These are phyloP conservation scores for Cryptocheilus praepositus DNA, from an alignment of 2,888 invertebrate genomes.

Conservation along the genomic window DNA sequence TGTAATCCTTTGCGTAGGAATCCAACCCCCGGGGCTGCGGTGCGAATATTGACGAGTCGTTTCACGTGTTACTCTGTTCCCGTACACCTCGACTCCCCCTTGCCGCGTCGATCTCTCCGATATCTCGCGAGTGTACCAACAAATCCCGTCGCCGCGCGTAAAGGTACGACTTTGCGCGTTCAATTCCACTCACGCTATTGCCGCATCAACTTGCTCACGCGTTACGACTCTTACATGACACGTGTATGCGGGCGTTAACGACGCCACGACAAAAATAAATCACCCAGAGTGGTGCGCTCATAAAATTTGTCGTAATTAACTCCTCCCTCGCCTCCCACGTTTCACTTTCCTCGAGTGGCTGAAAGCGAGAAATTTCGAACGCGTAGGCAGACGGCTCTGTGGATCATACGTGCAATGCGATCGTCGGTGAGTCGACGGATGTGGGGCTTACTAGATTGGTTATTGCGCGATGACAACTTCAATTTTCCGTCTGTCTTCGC, in stretches of 20 bases:
- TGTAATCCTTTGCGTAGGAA: constrained; percentile 50
- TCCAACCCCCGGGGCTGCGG: constrained; percentile 28
- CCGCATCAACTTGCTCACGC: no score
- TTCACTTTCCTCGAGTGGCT: not conserved
- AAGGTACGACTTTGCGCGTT: not conserved
- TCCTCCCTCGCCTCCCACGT: not conserved
- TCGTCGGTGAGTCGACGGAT: not conserved
- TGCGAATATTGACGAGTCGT: constrained; percentile 24
- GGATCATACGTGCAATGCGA: not conserved
- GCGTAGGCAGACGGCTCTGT: not conserved
- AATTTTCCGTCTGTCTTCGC: not conserved
- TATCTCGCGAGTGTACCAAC: no score
- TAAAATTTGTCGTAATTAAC: no score
- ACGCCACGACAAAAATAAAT: no score
- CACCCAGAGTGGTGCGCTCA: no score
- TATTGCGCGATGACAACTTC: no score
- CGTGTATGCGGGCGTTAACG: no score
- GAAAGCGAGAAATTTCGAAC: not conserved
- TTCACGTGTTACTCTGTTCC: not conserved
- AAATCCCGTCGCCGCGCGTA: not conserved
- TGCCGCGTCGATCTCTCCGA: not conserved
- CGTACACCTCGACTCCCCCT: not conserved
- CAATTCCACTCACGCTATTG: no score
- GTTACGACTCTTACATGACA: no score
- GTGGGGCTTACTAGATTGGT: no score